Evolutionary conservation across 2,797 vertebrate genomes (phyloP), one percentile per base, ranked within the genome.

Genomic region (Sternarchorhynchus goeldii): DNA sequence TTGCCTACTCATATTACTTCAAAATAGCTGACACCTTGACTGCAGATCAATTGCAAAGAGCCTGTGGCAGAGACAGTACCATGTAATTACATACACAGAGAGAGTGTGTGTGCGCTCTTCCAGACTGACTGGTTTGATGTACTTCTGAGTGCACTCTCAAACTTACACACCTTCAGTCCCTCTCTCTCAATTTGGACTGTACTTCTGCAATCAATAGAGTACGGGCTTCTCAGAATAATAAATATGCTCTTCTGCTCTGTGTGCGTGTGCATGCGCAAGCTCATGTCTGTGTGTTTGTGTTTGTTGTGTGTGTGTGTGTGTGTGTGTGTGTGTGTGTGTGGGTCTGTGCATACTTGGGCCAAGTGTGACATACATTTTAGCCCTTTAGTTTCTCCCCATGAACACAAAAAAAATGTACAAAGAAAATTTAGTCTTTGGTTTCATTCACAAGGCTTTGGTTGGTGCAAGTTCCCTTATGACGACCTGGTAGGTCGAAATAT

Each of bases 151-250:
- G 36, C 41, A 65, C 53, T 39, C 60, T 85, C 36, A 59, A 39
- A 76, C 56, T 71, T 76, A 67, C 64, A 57, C 58, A 58, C 62
- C 32, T 66, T 73, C 71, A 59, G 16, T 73, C 65, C 77, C 39
- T 68, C 31, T 64, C 66, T 80, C 60, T 82, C 74, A 75, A 75
- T 80, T 75, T 78, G 77, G 71, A 75, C 77, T 32, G 53, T 14
- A 75, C 65, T 66, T 76, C 65, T 74, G 17, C 53, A 80, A 79
- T 82, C 71, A 72, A 73, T 84, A 73, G 25, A 73, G 71, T 18
- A 36, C 5, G 5, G 20, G 39, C 50, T 17, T 39, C 21, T 72
- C 66, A 80, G 75, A 80, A 80, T 80, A 77, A 79, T 83, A 77
- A 73, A 34, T 68, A 21, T 50, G 67, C n/a, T 72, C 56, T 36